These are phyloP conservation scores for Xiphorhynchus elegans DNA, from an alignment of 2,113 vertebrate genomes.

Conservation along the genomic window DNA sequence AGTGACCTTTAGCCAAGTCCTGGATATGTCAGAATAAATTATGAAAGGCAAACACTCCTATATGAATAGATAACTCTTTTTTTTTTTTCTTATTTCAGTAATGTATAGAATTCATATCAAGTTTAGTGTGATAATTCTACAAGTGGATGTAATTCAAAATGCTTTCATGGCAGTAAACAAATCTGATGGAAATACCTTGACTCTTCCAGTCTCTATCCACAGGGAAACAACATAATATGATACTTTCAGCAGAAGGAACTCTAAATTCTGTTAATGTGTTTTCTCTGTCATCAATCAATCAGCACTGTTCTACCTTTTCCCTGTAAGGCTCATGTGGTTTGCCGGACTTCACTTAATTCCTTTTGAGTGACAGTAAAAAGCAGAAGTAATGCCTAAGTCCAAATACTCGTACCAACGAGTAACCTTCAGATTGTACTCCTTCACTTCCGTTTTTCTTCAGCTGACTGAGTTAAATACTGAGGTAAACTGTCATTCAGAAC, in stretches of 20 bases:
- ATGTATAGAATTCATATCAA: not conserved
- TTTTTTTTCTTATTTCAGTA: not conserved
- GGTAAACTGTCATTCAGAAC: not conserved
- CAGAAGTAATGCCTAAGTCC: not conserved
- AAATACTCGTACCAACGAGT: not conserved
- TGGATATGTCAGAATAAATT: constrained; percentile 31
- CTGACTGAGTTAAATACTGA: not conserved
- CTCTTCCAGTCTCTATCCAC: not conserved
- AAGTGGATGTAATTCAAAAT: not conserved
- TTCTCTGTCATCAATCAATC: not conserved
- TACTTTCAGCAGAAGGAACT: not conserved
- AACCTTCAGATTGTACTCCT: not conserved
- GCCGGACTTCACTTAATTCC: not conserved
- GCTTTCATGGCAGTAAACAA: not conserved
- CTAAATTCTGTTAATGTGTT: not conserved
- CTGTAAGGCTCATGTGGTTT: not conserved
- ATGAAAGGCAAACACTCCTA: not conserved
- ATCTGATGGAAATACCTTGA: not conserved
- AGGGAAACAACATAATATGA: not conserved
- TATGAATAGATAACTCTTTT: not conserved
- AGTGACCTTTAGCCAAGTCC: constrained; percentile 7
- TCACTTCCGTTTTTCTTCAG: not conserved
- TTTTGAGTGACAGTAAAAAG: not conserved
- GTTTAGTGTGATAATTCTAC: not conserved
- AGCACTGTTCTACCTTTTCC: not conserved